Evolutionary conservation across 1,140 invertebrate species (phyloP).

Genomic region (Papilio glaucus): DNA sequence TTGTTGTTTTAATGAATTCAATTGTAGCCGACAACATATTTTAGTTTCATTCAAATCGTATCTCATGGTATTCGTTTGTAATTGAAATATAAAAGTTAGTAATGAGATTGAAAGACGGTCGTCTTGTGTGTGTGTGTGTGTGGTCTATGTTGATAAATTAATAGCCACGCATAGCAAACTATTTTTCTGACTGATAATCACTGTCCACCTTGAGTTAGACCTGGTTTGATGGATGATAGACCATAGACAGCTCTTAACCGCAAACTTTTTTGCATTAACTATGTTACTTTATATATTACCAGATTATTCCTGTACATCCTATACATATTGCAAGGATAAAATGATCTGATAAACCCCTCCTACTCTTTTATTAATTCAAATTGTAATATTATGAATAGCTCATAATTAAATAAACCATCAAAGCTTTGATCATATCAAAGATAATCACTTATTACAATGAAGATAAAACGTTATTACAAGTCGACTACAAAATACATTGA

Average conservation of each 20-base stretch:
- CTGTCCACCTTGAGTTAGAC: background rate
- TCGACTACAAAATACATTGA: background rate
- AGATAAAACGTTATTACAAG: background rate
- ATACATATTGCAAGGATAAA: no score
- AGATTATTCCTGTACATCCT: no score
- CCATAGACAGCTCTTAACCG: no score
- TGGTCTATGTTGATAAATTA: background rate
- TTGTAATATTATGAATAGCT: no score
- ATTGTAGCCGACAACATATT: constrained; percentile 2
- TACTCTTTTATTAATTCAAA: no score
- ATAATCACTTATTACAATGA: background rate
- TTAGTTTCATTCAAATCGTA: constrained; percentile 13
- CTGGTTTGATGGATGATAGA: no score
- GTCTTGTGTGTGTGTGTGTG: background rate
- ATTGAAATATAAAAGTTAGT: constrained; percentile 4
- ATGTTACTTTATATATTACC: no score
- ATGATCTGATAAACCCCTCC: no score
- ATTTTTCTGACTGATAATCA: background rate
- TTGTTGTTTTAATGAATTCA: constrained; percentile 17
- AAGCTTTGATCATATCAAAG: no score
- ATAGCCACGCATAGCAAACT: background rate
- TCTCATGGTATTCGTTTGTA: background rate
- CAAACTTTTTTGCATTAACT: no score
- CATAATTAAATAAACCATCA: no score
- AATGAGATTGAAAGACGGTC: background rate